These are phyloP conservation scores for Aspidoscelis tigris DNA, from an alignment of 2,113 vertebrate species.

Conservation along the genomic window DNA sequence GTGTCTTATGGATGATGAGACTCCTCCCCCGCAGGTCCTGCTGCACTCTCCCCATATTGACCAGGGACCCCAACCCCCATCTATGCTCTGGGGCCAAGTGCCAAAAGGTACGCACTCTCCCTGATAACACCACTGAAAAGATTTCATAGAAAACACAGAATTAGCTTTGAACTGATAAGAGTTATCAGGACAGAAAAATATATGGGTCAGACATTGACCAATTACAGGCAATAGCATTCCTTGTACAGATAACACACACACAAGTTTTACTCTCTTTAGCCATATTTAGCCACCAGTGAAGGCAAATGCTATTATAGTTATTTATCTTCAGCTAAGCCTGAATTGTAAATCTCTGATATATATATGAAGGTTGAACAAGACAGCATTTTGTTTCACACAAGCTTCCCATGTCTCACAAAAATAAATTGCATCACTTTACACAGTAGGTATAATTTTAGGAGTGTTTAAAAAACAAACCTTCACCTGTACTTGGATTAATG, in stretches of 20 bases:
- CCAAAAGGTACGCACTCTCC: slow-evolving; percentile 95
- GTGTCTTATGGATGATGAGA: slow-evolving; percentile 96
- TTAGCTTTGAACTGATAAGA: slow-evolving; percentile 72
- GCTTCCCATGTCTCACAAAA: slow-evolving; percentile 59
- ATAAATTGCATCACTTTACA: slow-evolving; percentile 51
- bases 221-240: slow-evolving; percentile 73
- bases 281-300: slow-evolving; percentile 69
- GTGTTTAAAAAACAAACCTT: slow-evolving; percentile 52
- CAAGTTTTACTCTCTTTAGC: slow-evolving; percentile 66
- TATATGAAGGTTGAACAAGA: slow-evolving; percentile 53
- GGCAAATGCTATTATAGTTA: slow-evolving; percentile 63
- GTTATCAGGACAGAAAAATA: slow-evolving; percentile 69
- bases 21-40: slow-evolving; percentile 96
- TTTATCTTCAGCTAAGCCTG: slow-evolving; percentile 63
- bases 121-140: slow-evolving; percentile 96
- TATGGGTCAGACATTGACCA: slow-evolving; percentile 70
- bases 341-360: slow-evolving; percentile 60
- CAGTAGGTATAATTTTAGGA: slow-evolving; percentile 48
- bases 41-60: slow-evolving; percentile 98
- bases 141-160: slow-evolving; percentile 71
- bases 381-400: slow-evolving; percentile 42
- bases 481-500: slow-evolving; percentile 49
- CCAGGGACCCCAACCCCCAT: slow-evolving; percentile 95
- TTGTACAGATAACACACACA: slow-evolving; percentile 64
- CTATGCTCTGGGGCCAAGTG: slow-evolving; percentile 92